Conservation (phyloP, 2,888 invertebrate species). For the Drosophila barbarae region DNA sequence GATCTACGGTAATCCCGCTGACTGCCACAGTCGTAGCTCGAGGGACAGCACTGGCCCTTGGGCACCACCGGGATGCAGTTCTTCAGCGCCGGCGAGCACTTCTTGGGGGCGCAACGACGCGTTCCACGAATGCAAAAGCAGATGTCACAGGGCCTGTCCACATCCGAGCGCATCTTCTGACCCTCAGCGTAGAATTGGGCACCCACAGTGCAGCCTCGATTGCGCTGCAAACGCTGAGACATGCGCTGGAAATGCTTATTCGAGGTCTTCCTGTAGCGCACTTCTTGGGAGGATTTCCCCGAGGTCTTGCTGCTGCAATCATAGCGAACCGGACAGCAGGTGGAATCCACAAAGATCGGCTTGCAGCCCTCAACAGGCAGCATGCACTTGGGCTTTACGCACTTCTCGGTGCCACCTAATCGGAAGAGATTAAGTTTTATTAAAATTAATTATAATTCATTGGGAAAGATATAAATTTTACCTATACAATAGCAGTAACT, state of each 20-base stretch:
- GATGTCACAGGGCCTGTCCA: constrained; percentile 83
- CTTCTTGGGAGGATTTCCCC: constrained; percentile 76
- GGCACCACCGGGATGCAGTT: constrained; percentile 88
- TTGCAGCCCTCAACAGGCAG: constrained; percentile 85
- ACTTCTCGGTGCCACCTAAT: constrained; percentile 83
- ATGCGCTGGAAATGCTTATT: constrained; percentile 78
- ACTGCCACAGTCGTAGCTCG: constrained; percentile 89
- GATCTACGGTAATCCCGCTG: constrained; percentile 78
- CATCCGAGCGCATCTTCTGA: constrained; percentile 83
- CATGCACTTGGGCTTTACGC: constrained; percentile 90
- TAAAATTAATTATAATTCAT: neutral
- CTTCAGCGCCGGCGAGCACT: constrained; percentile 87
- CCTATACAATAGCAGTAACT: constrained; percentile 92
- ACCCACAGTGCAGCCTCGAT: constrained; percentile 82
- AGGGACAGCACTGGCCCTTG: constrained; percentile 90
- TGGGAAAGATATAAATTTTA: constrained; percentile 37
- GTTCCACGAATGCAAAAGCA: constrained; percentile 89
- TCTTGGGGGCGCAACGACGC: constrained; percentile 87
- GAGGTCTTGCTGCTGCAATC: constrained; percentile 82
- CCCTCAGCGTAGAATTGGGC: constrained; percentile 85
- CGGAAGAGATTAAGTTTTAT: no score
- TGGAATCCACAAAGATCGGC: constrained; percentile 79
- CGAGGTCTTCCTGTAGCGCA: constrained; percentile 74
- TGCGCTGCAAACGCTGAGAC: constrained; percentile 77
- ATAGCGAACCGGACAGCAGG: constrained; percentile 90